Evolutionary conservation across 2,113 vertebrate species (phyloP).

Genomic region (Malaclemys terrapin): DNA sequence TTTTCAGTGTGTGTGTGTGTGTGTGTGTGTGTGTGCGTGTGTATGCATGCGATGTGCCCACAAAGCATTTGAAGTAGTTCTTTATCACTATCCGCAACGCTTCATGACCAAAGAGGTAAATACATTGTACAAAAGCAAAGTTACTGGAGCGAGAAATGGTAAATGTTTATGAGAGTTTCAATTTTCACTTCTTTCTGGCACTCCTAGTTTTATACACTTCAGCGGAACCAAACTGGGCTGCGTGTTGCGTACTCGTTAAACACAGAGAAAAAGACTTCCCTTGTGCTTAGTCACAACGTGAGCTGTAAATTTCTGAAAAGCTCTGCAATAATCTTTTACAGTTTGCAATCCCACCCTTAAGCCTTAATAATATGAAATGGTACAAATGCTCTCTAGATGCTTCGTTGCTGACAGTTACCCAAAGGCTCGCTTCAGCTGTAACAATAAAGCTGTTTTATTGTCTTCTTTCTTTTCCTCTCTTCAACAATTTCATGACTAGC

Average conservation of each 20-base stretch:
- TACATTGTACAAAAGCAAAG: constrained; percentile 53
- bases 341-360: constrained; percentile 77
- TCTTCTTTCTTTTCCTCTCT: constrained; percentile 39
- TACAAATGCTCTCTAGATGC: constrained; percentile 75
- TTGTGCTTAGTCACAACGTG: background rate
- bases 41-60: background rate
- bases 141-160: constrained; percentile 72
- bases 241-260: constrained; percentile 58
- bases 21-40: background rate
- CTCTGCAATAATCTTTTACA: constrained; percentile 72
- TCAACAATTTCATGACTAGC: constrained; percentile 78
- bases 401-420: constrained; percentile 70
- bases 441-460: constrained; percentile 70
- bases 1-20: background rate
- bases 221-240: constrained; percentile 70
- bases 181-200: constrained; percentile 76
- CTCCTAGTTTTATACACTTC: constrained; percentile 72
- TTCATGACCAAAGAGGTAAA: constrained; percentile 64
- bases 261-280: constrained; percentile 31
- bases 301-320: constrained; percentile 70
- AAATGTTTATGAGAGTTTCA: constrained; percentile 65
- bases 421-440: constrained; percentile 70
- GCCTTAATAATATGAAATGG: constrained; percentile 72
- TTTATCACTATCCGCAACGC: background rate
- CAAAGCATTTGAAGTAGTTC: background rate